Conservation (phyloP, 1,140 invertebrate genomes). For the Zophobas morio region DNA sequence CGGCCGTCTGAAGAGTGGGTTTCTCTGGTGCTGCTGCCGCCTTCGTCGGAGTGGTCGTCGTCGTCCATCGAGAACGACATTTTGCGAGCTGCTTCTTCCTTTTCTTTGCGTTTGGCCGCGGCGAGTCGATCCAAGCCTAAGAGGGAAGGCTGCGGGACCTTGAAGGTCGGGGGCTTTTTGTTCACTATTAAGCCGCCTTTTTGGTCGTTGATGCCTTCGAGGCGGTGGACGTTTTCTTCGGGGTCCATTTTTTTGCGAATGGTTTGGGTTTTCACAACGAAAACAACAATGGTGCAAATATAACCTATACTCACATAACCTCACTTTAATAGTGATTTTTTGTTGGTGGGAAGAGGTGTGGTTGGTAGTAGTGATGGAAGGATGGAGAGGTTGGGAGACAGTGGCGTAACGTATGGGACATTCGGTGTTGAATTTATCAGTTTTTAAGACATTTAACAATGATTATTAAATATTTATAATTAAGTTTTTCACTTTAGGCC, state of each 20-base stretch:
- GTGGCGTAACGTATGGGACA: not conserved
- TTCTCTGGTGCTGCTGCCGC: conserved; percentile 58
- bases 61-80: conserved; percentile 78
- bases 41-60: conserved; percentile 71
- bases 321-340: not conserved
- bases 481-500: too few species aligned
- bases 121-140: conserved; percentile 92
- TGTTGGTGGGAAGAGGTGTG: too few species aligned
- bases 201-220: conserved; percentile 85
- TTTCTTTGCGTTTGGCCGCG: conserved; percentile 78
- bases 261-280: not conserved
- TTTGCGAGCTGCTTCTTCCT: conserved; percentile 73
- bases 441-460: too few species aligned
- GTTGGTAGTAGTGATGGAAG: too few species aligned
- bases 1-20: conserved; percentile 69
- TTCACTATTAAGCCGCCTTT: conserved; percentile 88
- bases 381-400: not conserved
- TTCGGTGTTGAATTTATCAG: too few species aligned
- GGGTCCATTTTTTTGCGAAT: conserved; percentile 60
- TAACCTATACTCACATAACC: conserved; percentile 34
- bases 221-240: conserved; percentile 79
- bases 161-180: conserved; percentile 81
- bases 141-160: conserved; percentile 85
- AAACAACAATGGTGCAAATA: conserved; percentile 15
- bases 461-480: too few species aligned